phyloP scores from a whole-genome alignment of 2,797 vertebrate species.

The Adelosebastes latens region DNA sequence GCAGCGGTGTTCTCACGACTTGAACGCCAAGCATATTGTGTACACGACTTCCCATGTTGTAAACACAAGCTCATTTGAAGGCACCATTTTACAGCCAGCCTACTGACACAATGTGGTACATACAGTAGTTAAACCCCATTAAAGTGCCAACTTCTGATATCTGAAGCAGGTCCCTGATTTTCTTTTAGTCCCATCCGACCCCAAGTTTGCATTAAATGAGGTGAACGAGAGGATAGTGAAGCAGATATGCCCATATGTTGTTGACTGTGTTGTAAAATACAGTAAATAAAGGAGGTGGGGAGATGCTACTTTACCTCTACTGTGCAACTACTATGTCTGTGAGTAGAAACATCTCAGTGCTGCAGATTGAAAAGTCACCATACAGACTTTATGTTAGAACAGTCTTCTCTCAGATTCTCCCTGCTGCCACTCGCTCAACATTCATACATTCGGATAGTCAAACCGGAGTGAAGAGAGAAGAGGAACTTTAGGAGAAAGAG shows the following conservation, averaged over 20 bases:
- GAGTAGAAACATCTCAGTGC: conserved; percentile 73
- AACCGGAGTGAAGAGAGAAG: conserved; percentile 47
- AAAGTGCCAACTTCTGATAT: conserved; percentile 53
- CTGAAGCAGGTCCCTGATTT: conserved; percentile 67
- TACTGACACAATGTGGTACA: conserved; percentile 19
- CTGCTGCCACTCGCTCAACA: conserved; percentile 55
- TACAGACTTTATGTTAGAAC: conserved; percentile 56
- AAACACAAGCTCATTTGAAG: too few relatives aligned
- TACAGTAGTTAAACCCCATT: conserved; percentile 24
- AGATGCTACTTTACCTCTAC: conserved; percentile 65
- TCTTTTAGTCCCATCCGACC: conserved; percentile 45
- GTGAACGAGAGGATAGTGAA: conserved; percentile 46
- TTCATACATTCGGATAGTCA: conserved; percentile 82
- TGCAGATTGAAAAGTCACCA: conserved; percentile 54
- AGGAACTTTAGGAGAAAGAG: conserved; percentile 33
- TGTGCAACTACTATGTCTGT: conserved; percentile 63
- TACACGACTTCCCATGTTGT: too few relatives aligned
- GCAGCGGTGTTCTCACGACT: too few relatives aligned
- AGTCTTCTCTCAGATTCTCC: conserved; percentile 44
- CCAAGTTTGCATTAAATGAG: conserved; percentile 58
- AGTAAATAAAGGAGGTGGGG: conserved; percentile 57
- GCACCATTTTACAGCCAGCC: conserved; percentile 20
- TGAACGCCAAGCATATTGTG: too few relatives aligned
- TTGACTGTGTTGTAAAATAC: conserved; percentile 59
- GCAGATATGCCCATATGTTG: conserved; percentile 43